Base-by-base conservation (phyloP, 2,888 invertebrate genomes). In the Empis stercorea region DNA sequence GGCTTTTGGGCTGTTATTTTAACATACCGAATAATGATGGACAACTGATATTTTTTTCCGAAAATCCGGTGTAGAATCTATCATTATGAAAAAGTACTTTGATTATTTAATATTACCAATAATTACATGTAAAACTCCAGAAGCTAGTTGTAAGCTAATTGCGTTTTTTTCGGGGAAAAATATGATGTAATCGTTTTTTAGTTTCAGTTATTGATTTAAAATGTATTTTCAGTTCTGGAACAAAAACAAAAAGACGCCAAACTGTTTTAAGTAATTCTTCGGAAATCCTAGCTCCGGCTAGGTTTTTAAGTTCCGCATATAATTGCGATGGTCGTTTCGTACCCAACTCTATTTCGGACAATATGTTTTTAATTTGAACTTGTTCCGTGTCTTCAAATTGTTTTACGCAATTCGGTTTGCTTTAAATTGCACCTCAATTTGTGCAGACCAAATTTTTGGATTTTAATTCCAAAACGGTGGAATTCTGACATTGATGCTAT, bases 171-270 rank as follows among this genome's bases (percentile, higher is more conserved):
- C n/a, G n/a, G n/a, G n/a, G n/a, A 23, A 44, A 44, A 36, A 20
- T 44, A 36, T 44, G 36, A 44, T 23, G 36, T 44, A 34, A 44
- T 20, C 20, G 36, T 44, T 36, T 44, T 44, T 34, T n/a, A 10
- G 34, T 44, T 44, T 36, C 36, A 34, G 44, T 44, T 44, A 44
- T 44, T 36, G 44, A 38, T 38, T 38, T 38, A 6, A 38, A 38
- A 38, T 38, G 20, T 20, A 20, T 38, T 38, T 17, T 38, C 13
- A 17, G 34, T 34, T 34, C 34, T 34, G 34, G 34, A 34, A 34
- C 34, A 34, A 34, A 13, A 34, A 15, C 30, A 44, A 23, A 34
- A 44, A 44, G 17, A n/a, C n/a, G n/a, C n/a, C n/a, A n/a, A n/a
- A n/a, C n/a, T n/a, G n/a, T n/a, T n/a, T n/a, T n/a, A n/a, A n/a